These are phyloP conservation scores for Nannoperca obscura DNA, from an alignment of 2,797 vertebrate genomes.

Conservation along the genomic window DNA sequence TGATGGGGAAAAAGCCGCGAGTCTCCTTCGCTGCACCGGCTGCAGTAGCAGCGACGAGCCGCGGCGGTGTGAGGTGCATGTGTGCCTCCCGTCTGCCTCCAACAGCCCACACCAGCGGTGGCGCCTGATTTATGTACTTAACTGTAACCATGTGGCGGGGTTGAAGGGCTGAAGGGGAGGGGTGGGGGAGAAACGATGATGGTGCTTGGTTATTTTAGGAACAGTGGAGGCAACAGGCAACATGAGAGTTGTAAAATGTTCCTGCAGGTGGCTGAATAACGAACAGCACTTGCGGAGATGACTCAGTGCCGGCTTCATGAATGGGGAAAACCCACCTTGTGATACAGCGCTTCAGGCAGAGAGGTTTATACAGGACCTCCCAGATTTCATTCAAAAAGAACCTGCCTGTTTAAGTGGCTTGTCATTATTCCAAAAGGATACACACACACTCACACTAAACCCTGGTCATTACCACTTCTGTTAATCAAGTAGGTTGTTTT, in stretches of 20 bases:
- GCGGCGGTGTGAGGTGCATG: slow-evolving; percentile 76
- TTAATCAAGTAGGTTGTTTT: slow-evolving; percentile 18
- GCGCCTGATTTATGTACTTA: slow-evolving; percentile 81
- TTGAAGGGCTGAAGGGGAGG: neutral
- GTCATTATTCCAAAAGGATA: neutral
- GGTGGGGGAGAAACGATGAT: neutral
- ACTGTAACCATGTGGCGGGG: slow-evolving; percentile 83
- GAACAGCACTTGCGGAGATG: slow-evolving; percentile 53
- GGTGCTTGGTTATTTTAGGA: slow-evolving; percentile 70
- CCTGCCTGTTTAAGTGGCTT: slow-evolving; percentile 9
- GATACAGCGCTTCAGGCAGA: slow-evolving; percentile 28
- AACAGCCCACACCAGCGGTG: slow-evolving; percentile 67
- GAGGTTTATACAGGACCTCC: slow-evolving; percentile 22
- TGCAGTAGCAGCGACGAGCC: slow-evolving; percentile 80
- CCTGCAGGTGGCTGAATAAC: slow-evolving; percentile 59
- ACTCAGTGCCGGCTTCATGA: slow-evolving; percentile 68
- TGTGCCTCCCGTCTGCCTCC: slow-evolving; percentile 55
- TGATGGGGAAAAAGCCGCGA: slow-evolving; percentile 44
- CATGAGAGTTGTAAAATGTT: slow-evolving; percentile 57
- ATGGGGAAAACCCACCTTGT: slow-evolving; percentile 61
- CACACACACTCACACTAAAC: neutral
- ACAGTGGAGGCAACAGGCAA: slow-evolving; percentile 57
- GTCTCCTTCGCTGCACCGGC: slow-evolving; percentile 75
- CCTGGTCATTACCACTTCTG: slow-evolving; percentile 6
- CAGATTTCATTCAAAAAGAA: neutral